Conservation (phyloP, 1,140 invertebrate species). For the Wasmannia auropunctata region DNA sequence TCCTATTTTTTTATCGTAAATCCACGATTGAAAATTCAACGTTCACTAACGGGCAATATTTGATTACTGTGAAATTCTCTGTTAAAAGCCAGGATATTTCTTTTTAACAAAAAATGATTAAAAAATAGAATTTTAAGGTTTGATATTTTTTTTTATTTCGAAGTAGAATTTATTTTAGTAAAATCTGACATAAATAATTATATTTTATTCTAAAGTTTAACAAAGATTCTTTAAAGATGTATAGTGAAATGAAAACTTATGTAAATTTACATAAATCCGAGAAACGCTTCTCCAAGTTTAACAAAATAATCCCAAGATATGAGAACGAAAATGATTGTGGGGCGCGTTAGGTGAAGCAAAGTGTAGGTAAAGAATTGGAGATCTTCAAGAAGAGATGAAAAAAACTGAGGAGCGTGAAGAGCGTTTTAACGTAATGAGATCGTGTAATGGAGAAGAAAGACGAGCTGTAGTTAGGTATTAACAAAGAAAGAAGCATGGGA, state of each 20-base stretch:
- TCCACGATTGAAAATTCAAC: background rate
- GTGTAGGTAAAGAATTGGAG: background rate
- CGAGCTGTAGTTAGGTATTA: background rate
- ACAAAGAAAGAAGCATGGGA: constrained; percentile 23
- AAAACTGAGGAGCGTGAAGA: constrained; percentile 12
- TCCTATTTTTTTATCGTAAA: background rate
- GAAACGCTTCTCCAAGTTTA: background rate
- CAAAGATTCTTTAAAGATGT: background rate
- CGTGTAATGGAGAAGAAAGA: background rate
- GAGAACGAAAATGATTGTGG: background rate
- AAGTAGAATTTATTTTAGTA: background rate
- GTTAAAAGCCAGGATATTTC: background rate
- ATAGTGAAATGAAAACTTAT: background rate
- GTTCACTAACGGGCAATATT: background rate
- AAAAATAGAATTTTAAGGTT: background rate
- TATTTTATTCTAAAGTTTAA: background rate
- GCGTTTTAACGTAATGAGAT: constrained; percentile 44
- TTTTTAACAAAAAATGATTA: background rate
- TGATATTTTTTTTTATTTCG: background rate
- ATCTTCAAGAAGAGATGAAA: background rate
- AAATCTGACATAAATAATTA: background rate
- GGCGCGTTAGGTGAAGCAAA: background rate
- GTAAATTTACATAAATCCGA: background rate
- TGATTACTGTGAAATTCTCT: background rate
- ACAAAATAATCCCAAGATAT: background rate